phyloP scores from a whole-genome alignment of 1,140 invertebrate genomes.

The Laupala kohalensis region DNA sequence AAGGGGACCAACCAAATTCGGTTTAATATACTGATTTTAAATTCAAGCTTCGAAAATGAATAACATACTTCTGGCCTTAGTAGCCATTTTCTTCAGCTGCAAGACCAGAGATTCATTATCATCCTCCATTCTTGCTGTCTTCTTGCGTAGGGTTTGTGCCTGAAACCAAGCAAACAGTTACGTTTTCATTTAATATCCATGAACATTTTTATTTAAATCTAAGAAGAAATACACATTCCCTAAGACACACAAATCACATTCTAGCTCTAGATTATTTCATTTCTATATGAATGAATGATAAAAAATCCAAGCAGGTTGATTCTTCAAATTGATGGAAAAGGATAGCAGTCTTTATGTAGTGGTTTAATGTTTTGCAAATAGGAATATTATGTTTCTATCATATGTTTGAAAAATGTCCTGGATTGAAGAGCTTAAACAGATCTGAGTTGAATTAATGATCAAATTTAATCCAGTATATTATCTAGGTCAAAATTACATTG shows the following conservation, averaged over 20 bases:
- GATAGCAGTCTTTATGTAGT: too few species aligned
- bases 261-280: too few species aligned
- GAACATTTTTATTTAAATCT: not conserved
- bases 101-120: slow-evolving; percentile 85
- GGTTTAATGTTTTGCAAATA: too few species aligned
- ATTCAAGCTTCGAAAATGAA: not conserved
- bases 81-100: slow-evolving; percentile 89
- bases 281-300: too few species aligned
- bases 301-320: too few species aligned
- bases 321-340: too few species aligned
- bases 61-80: slow-evolving; percentile 59
- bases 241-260: not conserved
- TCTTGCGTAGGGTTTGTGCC: slow-evolving; percentile 71
- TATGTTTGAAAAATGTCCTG: too few species aligned
- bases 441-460: too few species aligned
- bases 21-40: not conserved
- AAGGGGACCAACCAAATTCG: not conserved
- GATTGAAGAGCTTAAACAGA: too few species aligned
- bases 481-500: too few species aligned
- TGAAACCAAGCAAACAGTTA: slow-evolving; percentile 30
- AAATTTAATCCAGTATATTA: too few species aligned
- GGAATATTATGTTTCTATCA: too few species aligned
- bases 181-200: not conserved
- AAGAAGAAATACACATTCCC: not conserved
- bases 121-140: slow-evolving; percentile 74